Base-by-base conservation (phyloP, 2,113 vertebrate genomes). In the Entomyzon cyanotis region DNA sequence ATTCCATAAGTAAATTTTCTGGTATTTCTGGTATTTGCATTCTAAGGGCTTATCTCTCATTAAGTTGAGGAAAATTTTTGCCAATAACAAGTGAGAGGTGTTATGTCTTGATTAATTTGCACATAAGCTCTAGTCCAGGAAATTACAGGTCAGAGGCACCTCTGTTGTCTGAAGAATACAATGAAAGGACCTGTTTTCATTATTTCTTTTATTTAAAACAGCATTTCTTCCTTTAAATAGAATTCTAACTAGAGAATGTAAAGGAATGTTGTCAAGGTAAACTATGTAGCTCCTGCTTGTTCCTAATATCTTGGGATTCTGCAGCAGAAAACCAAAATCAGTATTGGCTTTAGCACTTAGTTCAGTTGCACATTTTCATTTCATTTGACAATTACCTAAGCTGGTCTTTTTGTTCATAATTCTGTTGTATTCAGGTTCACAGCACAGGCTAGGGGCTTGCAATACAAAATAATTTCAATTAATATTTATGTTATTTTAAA, bases 61-160 rank as follows among this genome's bases (percentile, higher is more conserved):
- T 85, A 55, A 60, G 39, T n/a, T 63, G 46, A 50, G 12, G 35
- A 47, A 55, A 28, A 10, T 17, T 46, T 78, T 84, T 92, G 25
- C 35, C 71, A 67, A 4, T 84, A 87, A n/a, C 11, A 60, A 68
- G 30, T 71, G 30, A 50, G 56, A 77, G 22, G 49, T 81, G 24
- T 81, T 88, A 30, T 60, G 12, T 88, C 56, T 89, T 95, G 35
- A 49, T 92, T 75, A 94, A 87, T 87, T 84, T 71, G 56, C 83
- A 78, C 60, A 20, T 71, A 63, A 92, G 5, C 30, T 81, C 17
- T 71, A 82, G 60, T 67, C 11, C 60, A 49, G 52, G 65, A 95
- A 78, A 93, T 77, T 59, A 63, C 59, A 70, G 64, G 19, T 70
- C 71, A 42, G 76, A 74, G 52, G 11, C 0, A 0, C n/a, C 47